Base-by-base conservation (phyloP, 1,140 invertebrate genomes). In the Dryas iulia region DNA sequence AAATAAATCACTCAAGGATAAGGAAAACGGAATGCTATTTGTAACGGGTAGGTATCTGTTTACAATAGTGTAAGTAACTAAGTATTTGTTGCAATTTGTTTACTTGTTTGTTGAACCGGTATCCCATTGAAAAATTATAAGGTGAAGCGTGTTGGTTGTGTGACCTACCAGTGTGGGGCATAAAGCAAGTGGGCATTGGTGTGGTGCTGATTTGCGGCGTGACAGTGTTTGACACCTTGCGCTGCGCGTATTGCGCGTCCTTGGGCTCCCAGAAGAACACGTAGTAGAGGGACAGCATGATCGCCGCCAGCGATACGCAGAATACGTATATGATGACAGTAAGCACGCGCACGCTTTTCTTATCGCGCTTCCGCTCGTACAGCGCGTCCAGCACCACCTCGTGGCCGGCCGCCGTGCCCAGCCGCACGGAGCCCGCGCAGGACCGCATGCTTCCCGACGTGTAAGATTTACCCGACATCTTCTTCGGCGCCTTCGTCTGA, bases 311-410 rank as follows among this genome's bases (percentile, higher is more conserved):
- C 11, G 98, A 99, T 66, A 99, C 98, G 73, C 97, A 97, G 81
- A 99, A 95, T 59, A 99, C 95, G 91, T 99, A 99, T 7, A 98
- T 97, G 69, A 99, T 94, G 30, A 99, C 98, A 1, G 98, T 99
- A 66, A 99, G 93, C 59, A 99, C 96, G n/a, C 98, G 94, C 31
- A 99, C 93, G 76, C 96, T 92, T 91, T 98, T 98, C 86, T 96
- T 96, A 82, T 97, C 96, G 73, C 96, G 95, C 83, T 96, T 96
- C 1, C 95, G 94, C 76, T 97, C 95, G 91, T 97, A 97, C 59
- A 97, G 93, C 71, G 95, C 94, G 76, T 96, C 96, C 89, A 96
- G 96, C 81, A 95, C 95, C 74, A 96, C 95, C 76, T 96, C 95
- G 59, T 95, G 95, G 18, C 95, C 95, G 66, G 95, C 92, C 83